phyloP scores from a whole-genome alignment of 2,113 vertebrate species.

The Nannobrachium achirus region DNA sequence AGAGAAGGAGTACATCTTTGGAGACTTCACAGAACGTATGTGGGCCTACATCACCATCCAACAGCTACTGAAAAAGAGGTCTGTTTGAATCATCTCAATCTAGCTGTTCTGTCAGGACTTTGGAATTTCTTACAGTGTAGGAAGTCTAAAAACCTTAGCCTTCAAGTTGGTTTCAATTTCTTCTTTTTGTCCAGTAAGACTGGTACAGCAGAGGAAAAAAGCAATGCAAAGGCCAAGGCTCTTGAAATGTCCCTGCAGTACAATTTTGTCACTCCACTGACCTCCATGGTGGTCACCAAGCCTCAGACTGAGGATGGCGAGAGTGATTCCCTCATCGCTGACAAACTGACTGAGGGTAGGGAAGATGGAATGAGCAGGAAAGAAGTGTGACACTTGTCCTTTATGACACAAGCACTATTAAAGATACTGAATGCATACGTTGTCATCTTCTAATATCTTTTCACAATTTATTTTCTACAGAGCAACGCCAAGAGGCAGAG shows the following conservation, averaged over 20 bases:
- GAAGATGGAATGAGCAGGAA: background rate
- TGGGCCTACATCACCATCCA: slow-evolving; percentile 90
- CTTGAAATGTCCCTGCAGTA: slow-evolving; percentile 86
- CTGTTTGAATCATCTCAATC: background rate
- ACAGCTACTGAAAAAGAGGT: slow-evolving; percentile 84
- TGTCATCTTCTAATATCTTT: background rate
- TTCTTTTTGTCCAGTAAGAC: slow-evolving; percentile 68
- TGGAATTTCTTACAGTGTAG: too few species aligned
- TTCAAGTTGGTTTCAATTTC: too few species aligned
- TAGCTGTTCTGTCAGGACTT: background rate
- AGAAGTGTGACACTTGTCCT: too few species aligned
- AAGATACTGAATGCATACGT: too few species aligned
- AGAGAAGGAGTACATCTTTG: slow-evolving; percentile 84
- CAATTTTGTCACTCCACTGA: slow-evolving; percentile 91
- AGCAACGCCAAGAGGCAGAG: slow-evolving; percentile 58
- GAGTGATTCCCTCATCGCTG: slow-evolving; percentile 73
- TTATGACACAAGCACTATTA: too few species aligned
- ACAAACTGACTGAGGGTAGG: slow-evolving; percentile 85
- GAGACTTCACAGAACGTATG: slow-evolving; percentile 82
- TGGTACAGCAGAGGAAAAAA: slow-evolving; percentile 71
- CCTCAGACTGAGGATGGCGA: slow-evolving; percentile 68
- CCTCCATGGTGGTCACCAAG: slow-evolving; percentile 93
- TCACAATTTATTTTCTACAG: slow-evolving; percentile 42
- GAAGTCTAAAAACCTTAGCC: too few species aligned
- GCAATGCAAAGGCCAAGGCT: slow-evolving; percentile 71